phyloP scores from a whole-genome alignment of 2,113 vertebrate species.

The Mungos mungo region DNA sequence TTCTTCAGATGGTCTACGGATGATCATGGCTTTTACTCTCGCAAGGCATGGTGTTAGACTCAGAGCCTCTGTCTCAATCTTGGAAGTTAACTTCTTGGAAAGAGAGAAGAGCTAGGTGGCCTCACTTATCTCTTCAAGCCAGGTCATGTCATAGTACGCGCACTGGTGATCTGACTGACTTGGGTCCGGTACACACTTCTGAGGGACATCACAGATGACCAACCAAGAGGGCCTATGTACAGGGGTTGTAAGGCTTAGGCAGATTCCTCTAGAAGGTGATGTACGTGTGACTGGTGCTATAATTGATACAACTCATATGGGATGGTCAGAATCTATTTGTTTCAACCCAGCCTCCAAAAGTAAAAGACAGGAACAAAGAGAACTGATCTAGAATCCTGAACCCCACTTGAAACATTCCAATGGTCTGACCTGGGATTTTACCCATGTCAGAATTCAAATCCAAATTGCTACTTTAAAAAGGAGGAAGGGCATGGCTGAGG shows the following conservation, averaged over 20 bases:
- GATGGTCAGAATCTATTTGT: neutral
- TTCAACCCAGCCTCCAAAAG: neutral
- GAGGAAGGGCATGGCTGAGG: neutral
- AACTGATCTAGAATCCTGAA: neutral
- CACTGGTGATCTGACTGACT: neutral
- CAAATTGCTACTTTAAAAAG: slow-evolving; percentile 14
- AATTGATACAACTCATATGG: neutral
- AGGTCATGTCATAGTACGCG: neutral
- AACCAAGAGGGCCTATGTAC: neutral
- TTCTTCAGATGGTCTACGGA: neutral
- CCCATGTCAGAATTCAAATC: neutral
- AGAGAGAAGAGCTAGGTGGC: neutral
- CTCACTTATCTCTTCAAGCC: neutral
- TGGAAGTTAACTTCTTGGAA: neutral
- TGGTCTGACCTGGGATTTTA: neutral
- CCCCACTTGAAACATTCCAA: neutral
- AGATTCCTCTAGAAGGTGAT: neutral
- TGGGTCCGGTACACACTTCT: neutral
- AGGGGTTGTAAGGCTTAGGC: neutral
- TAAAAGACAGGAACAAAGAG: neutral
- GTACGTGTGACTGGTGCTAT: neutral
- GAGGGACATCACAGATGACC: neutral
- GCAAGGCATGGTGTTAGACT: neutral
- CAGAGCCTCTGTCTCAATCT: neutral
- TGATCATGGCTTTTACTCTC: neutral